Evolutionary conservation across 2,797 vertebrate species (phyloP).

Genomic region (Pseudochromis fuscus): DNA sequence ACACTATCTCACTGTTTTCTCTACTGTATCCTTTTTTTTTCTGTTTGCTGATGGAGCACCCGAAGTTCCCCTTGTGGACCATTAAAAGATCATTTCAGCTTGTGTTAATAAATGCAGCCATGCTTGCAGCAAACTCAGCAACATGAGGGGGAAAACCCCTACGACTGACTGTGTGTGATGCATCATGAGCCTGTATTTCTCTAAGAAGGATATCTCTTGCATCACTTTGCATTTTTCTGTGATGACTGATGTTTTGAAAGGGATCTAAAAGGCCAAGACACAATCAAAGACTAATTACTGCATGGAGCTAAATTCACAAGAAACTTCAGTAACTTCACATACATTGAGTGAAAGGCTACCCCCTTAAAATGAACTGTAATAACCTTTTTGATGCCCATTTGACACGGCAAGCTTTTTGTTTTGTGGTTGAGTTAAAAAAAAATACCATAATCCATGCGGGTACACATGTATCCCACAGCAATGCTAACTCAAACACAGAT

Average conservation of each 20-base stretch:
- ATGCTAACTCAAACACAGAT: slow-evolving; percentile 29
- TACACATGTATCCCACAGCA: slow-evolving; percentile 16
- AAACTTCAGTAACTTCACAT: slow-evolving; percentile 45
- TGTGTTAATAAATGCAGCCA: slow-evolving; percentile 52
- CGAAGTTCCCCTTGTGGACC: slow-evolving; percentile 57
- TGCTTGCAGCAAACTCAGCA: slow-evolving; percentile 55
- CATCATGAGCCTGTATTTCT: slow-evolving; percentile 62
- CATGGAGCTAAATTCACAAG: slow-evolving; percentile 61
- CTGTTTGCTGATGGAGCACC: slow-evolving; percentile 63
- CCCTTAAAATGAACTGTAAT: slow-evolving; percentile 19
- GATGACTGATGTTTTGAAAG: slow-evolving; percentile 63
- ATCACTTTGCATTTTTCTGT: slow-evolving; percentile 73
- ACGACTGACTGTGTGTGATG: slow-evolving; percentile 37
- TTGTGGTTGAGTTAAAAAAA: slow-evolving; percentile 22
- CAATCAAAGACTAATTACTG: slow-evolving; percentile 51
- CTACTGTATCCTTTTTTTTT: slow-evolving; percentile 31
- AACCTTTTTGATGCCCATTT: slow-evolving; percentile 27
- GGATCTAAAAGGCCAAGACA: slow-evolving; percentile 42
- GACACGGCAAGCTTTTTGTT: slow-evolving; percentile 22
- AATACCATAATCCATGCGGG: slow-evolving; percentile 6
- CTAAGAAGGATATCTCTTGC: slow-evolving; percentile 67
- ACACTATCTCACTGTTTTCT: slow-evolving; percentile 18
- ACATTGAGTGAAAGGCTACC: slow-evolving; percentile 14
- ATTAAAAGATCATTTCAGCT: slow-evolving; percentile 59
- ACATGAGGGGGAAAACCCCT: slow-evolving; percentile 41